phyloP scores from a whole-genome alignment of 2,888 invertebrate genomes.

The Rhyacophila evoluta region DNA sequence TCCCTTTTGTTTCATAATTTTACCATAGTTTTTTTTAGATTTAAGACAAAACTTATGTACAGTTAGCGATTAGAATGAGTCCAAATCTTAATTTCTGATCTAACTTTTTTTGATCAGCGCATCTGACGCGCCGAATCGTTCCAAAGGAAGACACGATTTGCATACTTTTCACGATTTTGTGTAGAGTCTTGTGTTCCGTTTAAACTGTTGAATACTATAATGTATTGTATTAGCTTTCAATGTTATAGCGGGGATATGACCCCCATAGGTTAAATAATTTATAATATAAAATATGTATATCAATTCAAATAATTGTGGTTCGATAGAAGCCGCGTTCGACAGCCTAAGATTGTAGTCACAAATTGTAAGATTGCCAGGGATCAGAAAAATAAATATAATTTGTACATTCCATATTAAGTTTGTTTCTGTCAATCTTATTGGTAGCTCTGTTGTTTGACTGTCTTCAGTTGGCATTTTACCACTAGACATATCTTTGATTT shows the following conservation, averaged over 20 bases:
- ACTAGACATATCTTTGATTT: background rate
- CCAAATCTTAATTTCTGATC: conserved; percentile 59
- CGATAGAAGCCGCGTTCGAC: conserved; percentile 50
- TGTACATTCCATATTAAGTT: conserved; percentile 85
- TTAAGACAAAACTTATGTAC: conserved; percentile 73
- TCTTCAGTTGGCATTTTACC: background rate
- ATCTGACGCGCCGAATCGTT: background rate
- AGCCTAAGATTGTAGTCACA: conserved; percentile 51
- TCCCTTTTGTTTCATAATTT: conserved; percentile 48
- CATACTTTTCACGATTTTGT: background rate
- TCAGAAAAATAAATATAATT: conserved; percentile 78
- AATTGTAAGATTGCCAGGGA: conserved; percentile 71
- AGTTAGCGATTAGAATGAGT: conserved; percentile 72
- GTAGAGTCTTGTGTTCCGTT: conserved; percentile 23
- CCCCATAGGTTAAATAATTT: conserved; percentile 55
- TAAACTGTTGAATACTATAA: conserved; percentile 33
- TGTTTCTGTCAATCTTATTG: conserved; percentile 69
- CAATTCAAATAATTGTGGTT: conserved; percentile 52
- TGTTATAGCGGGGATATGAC: conserved; percentile 54
- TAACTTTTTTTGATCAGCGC: conserved; percentile 7
- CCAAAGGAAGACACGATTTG: background rate
- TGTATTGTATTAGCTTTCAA: conserved; percentile 55
- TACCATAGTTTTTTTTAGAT: conserved; percentile 69
- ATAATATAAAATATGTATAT: conserved; percentile 47
- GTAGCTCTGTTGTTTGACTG: conserved; percentile 41